Base-by-base conservation (phyloP, 1,140 invertebrate species). In the Ceratosolen solmsi region DNA sequence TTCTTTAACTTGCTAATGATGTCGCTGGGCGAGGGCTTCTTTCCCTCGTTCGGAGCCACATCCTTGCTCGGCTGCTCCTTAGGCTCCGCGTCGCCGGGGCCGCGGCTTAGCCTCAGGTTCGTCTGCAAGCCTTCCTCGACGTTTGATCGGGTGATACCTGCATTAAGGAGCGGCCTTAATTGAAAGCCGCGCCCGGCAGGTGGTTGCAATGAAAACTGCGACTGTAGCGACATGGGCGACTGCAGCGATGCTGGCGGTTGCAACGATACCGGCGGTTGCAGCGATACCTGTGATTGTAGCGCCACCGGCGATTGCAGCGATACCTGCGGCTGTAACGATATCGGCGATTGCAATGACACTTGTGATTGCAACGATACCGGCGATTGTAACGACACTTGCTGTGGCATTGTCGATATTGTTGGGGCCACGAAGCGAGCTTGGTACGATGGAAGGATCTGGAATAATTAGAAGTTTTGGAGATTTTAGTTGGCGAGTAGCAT, bases 91-190 rank as follows among this genome's bases (percentile, higher is more conserved):
- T 78, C 76, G 33, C 27, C 56, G 15, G 51, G 54, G 8, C 33
- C 77, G 46, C 77, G 77, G n/a, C 77, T 56, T 13, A 71, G 20
- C 0, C 77, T 30, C 5, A 79, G 27, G 20, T 27, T 30, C 0
- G n/a, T 3, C 8, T 38, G 49, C n/a, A 56, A 27, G 41, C 77
- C 15, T 20, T 79, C 77, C 20, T 63, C 58, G 7, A 27, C 4
- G 15, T 30, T 65, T 25, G 25, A 7, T 33, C 75, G 56, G 22
- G 25, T 5, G 22, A 41, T 49, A 0, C 36, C 63, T 0, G 63
- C 63, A 5, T 20, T 68, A 0, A 68, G 30, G 1, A 68, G 63
- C 7, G 63, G 63, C 33, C 33, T 68, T 38, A 68, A 38, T 13
- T 68, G 63, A n/a, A n/a, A 68, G 5, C 63, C 13, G 1, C 63